Base-by-base conservation (phyloP, 2,113 vertebrate genomes). In the Nothoprocta perdicaria region DNA sequence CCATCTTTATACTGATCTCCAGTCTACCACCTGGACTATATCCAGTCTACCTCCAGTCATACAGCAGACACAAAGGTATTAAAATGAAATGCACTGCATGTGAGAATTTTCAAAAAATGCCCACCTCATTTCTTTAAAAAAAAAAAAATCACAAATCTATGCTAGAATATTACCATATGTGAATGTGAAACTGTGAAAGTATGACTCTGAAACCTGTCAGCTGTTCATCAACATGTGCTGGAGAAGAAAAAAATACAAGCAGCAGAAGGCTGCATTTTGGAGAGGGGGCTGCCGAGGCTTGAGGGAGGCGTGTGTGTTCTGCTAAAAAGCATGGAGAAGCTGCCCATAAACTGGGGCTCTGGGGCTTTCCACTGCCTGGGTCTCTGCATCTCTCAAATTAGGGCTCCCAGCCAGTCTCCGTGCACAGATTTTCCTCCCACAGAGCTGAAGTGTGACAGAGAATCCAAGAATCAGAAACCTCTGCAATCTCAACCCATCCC, bases 141-240 rank as follows among this genome's bases (percentile, higher is more conserved):
- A 1, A 57, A 84, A 83, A 48, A 9, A 48, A 22, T 10, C 48
- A 19, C 4, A 48, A 48, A 11, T 21, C 48, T 50, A 89, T 38
- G 14, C 48, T 88, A 61, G 91, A 78, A 89, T 95, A 74, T 66
- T 87, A 57, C 73, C 95, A 96, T 91, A 91, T 92, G 82, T 0
- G 13, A 91, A 80, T 11, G 15, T 6, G 26, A 96, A 95, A 76
- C 89, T 89, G 86, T 78, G 87, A 94, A 93, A 92, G 65, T 17
- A 80, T 45, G 83, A 92, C 80, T 91, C 88, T 88, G 90, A 96
- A 89, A 88, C 75, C 72, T 89, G 92, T 95, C 92, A 93, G 82
- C 92, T 95, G 79, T 92, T 83, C 92, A 84, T 83, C 87, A 83
- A 81, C 61, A 83, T 69, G 66, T 40, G 87, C 4, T 1, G 67